Base-by-base conservation (phyloP, 2,113 vertebrate species). In the Halichoeres trimaculatus region DNA sequence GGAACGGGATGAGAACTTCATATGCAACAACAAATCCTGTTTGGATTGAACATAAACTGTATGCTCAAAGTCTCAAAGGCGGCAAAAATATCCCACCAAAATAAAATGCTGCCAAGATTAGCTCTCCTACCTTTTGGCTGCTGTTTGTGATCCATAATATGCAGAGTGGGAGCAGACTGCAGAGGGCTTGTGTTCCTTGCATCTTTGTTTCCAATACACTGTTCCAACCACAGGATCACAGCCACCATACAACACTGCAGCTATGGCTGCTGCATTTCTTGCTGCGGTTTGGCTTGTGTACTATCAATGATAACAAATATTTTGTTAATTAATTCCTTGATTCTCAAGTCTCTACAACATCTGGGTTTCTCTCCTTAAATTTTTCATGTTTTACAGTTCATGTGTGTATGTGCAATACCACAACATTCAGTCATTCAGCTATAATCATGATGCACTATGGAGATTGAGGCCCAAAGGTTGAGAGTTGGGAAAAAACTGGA, bases 11-110 rank as follows among this genome's bases (percentile, higher is more conserved):
- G 58, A 77, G 51, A 66, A 26, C 13, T 11, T 52, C 57, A 65
- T 30, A 61, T 22, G 57, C 40, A 70, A 51, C 22, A 57, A 54
- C 61, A 60, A 62, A 68, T 76, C 58, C 48, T 41, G 7, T 64
- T 72, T 35, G 48, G 63, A 68, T 57, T 22, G 41, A 76, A 70
- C 65, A 62, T 43, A 78, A 67, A 73, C n/a, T 34, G 51, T 23
- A 22, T 9, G 51, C 11, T 50, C 5, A 62, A 45, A 24, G 9
- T 53, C 36, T 34, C 30, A 56, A 17, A 35, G 17, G 59, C 36
- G 62, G 36, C 34, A 54, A 30, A 43, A 70, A 58, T 23, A 43
- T 13, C 0, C 17, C 52, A 36, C 20, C 26, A 19, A 41, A 38
- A 56, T 40, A 5, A 38, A 69, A 40, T 8, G 3, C 12, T 8